Percentiles rank a stretch among this genome's conserved stretches.
Evolutionary conservation across 1,140 invertebrate species (phyloP).

Genomic region (Cyclina sinensis): DNA sequence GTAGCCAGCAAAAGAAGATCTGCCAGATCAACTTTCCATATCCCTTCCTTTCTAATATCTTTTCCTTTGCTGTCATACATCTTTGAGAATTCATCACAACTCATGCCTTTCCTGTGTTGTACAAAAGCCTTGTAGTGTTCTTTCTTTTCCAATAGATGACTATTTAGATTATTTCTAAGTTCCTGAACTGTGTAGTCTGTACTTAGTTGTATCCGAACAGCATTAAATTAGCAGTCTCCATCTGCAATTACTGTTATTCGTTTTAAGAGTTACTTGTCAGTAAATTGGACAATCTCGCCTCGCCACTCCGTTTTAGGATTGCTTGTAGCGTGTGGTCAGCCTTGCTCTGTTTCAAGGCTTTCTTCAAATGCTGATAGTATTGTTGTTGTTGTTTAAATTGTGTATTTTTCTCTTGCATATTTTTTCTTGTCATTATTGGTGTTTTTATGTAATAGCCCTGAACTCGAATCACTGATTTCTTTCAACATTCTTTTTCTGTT

Average conservation of each 20-base stretch:
- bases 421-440: background rate
- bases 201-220: background rate
- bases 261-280: background rate
- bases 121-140: background rate
- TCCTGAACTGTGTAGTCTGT: background rate
- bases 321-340: background rate
- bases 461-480: too few species aligned
- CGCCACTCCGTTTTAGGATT: background rate
- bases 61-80: background rate
- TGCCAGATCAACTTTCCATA: slow-evolving; percentile 15
- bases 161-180: background rate
- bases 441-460: too few species aligned
- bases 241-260: background rate
- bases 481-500: background rate
- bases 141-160: slow-evolving; percentile 9
- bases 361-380: background rate
- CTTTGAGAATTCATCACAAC: background rate
- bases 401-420: background rate
- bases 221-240: slow-evolving; percentile 29
- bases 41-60: background rate
- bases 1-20: background rate
- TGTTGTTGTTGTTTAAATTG: background rate
- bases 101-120: too few species aligned
- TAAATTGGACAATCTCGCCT: slow-evolving; percentile 1
- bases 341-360: background rate